These are phyloP conservation scores for Limnephilus marmoratus DNA, from an alignment of 2,888 invertebrate genomes.

Conservation along the genomic window DNA sequence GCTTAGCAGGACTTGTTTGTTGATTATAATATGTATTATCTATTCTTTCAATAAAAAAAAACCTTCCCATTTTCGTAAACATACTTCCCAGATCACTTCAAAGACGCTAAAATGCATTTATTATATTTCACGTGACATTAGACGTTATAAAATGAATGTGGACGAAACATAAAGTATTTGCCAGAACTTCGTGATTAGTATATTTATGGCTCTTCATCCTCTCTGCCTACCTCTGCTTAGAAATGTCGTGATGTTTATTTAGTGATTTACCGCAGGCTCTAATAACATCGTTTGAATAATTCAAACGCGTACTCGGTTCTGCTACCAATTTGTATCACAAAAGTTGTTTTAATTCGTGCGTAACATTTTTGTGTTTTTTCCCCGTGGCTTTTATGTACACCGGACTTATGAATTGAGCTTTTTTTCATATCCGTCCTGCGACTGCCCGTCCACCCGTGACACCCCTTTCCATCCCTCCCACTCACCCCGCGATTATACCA, in stretches of 20 bases:
- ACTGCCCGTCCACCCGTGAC: background rate
- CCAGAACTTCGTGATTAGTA: no score
- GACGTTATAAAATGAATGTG: background rate
- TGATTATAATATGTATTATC: no score
- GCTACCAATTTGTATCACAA: background rate
- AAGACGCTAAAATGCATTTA: no score
- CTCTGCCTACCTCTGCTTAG: background rate
- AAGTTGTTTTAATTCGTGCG: background rate
- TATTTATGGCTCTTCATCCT: no score
- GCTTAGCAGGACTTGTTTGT: no score
- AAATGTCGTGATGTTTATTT: background rate
- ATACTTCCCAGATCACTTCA: no score
- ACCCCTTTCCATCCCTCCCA: background rate
- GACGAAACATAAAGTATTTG: no score
- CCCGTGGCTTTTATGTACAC: background rate
- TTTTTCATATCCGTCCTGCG: slow-evolving; percentile 29
- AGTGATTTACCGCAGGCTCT: background rate
- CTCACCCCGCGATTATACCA: background rate
- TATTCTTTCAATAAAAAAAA: no score
- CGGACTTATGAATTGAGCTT: background rate
- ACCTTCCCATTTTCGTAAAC: no score
- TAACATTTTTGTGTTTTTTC: background rate
- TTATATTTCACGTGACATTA: no score
- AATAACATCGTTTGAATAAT: background rate
- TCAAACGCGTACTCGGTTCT: background rate